Base-by-base conservation (phyloP, 2,888 invertebrate species). In the Archips crataeganus region DNA sequence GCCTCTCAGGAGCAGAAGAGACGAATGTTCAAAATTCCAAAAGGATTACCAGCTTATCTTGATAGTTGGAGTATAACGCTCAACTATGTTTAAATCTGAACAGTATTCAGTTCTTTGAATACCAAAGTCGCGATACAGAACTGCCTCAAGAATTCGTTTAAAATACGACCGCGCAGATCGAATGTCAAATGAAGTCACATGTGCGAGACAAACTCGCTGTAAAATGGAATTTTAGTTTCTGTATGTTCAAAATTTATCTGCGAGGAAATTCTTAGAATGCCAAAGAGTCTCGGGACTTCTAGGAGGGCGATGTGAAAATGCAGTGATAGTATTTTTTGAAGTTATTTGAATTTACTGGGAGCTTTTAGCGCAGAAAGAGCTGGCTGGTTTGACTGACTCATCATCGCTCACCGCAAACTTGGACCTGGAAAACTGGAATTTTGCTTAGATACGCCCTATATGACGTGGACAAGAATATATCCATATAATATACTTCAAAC, bases 171-270 rank as follows among this genome's bases (percentile, higher is more conserved):
- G 23, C 62, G 45, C 39, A 57, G 54, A 66, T 66, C 66, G 66
- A 66, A 66, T 66, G 66, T 66, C 57, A 66, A 66, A 66, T 57
- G 57, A 13, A 23, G 66, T 42, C 66, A n/a, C 66, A 66, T 54
- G 51, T 66, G 65, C 54, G 23, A 39, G 15, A 39, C 11, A 57
- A 57, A 57, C 32, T 66, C 57, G 62, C 45, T 45, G 13, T 13
- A 66, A 57, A 66, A 57, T 66, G 54, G 54, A 57, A 66, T 57
- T 66, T 66, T 42, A 23, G 57, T 57, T 32, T 66, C 32, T 23
- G 51, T 11, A 57, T 57, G 57, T 57, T 32, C 3, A 11, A 57
- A 10, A 32, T 57, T 23, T 57, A 57, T 57, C 32, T 57, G 49
- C 4, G 49, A 32, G 10, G 8, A 23, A 8, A 57, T 11, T 57